Evolutionary conservation across 2,113 vertebrate species (phyloP), one percentile per base, ranked within the genome.

Genomic region (Uria aalge): DNA sequence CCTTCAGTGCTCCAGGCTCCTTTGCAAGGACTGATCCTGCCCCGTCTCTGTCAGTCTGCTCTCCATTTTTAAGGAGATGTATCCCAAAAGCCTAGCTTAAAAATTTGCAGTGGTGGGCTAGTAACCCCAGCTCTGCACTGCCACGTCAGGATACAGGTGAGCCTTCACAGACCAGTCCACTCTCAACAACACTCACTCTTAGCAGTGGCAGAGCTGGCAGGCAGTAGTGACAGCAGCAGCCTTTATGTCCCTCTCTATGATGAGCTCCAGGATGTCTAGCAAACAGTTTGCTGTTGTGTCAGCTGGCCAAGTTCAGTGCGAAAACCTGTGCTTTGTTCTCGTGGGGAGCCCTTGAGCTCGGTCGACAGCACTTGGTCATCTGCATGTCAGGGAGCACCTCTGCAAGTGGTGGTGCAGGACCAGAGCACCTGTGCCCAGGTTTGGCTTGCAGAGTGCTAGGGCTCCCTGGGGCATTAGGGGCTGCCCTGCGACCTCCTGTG

Each of bases 321-420:
- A 43, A 32, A 74, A 19, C 38, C 68, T 8, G 40, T 0, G 2
- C 53, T 53, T 34, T 30, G 29, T 73, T 40, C 68, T 60, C 12
- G 5, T 2, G 18, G 41, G 47, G 40, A 47, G 72, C n/a, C 34
- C 43, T 29, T 0, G 7, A 11, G 56, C 30, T 26, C 40, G 26
- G 40, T 11, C 0, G 1, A 22, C 1, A 7, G 55, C 40, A 17
- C 8, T 36, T 13, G 26, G 26, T 9, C 41, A 16, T 34, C 34
- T 47, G 34, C 7, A 9, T 6, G 38, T 24, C 53, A 21, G 47
- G 47, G 38, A 47, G 53, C 38, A 0, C 32, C 48, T 34, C 19
- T 21, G 23, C 67, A 17, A 32, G 68, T 15, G 45, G 45, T 9
- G 2, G 43, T 24, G 53, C 45, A 13, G n/a, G 64, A 14, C 9